These are phyloP conservation scores for Loris lydekkerianus DNA, from an alignment of 2,797 vertebrate species.

Conservation along the genomic window DNA sequence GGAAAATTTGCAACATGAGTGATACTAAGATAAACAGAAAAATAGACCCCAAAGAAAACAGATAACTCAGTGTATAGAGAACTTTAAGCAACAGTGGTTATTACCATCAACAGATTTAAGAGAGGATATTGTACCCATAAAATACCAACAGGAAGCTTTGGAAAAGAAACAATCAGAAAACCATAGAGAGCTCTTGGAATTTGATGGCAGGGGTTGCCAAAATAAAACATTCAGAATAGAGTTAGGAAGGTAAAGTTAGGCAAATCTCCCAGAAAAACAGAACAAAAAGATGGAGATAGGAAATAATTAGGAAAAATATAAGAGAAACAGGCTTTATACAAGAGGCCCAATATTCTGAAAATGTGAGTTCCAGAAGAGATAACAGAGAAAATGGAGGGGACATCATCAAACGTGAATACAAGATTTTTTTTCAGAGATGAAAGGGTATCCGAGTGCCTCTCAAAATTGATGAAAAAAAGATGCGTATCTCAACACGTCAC, in stretches of 20 bases:
- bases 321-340: slow-evolving; percentile 17
- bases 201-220: slow-evolving; percentile 39
- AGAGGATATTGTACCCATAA: slow-evolving; percentile 1
- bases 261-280: slow-evolving; percentile 22
- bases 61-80: neutral
- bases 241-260: slow-evolving; percentile 23
- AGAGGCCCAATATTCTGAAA: neutral
- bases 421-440: slow-evolving; percentile 29
- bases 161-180: slow-evolving; percentile 37
- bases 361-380: neutral
- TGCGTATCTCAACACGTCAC: neutral
- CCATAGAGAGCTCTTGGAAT: slow-evolving; percentile 34
- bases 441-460: neutral
- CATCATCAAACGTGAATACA: neutral
- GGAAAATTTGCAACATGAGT: slow-evolving; percentile 41
- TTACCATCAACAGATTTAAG: slow-evolving; percentile 12
- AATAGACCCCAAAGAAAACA: slow-evolving; percentile 41
- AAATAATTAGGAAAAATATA: neutral
- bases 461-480: slow-evolving; percentile 47
- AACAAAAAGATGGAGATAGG: neutral
- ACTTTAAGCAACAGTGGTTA: neutral
- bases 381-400: slow-evolving; percentile 13
- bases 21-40: slow-evolving; percentile 43
- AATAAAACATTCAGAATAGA: slow-evolving; percentile 48
- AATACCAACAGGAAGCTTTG: neutral